Percentiles rank a stretch among this genome's conserved stretches.
Conservation (phyloP, 2,888 invertebrate genomes). For the Oasisia sp. region DNA sequence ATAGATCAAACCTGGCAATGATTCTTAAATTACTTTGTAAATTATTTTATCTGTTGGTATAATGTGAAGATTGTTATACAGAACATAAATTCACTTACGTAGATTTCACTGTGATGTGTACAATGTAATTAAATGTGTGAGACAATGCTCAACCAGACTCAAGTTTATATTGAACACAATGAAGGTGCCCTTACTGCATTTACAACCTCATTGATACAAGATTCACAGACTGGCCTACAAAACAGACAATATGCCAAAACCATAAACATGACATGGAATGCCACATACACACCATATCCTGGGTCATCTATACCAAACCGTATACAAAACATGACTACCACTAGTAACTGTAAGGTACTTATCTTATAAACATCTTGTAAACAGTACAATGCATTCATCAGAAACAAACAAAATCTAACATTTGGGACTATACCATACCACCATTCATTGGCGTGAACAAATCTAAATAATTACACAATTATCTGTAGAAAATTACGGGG, state of each 20-base stretch:
- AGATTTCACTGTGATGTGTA: neutral
- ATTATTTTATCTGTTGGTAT: too few relatives aligned
- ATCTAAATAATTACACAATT: neutral
- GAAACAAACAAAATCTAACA: neutral
- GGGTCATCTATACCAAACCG: neutral
- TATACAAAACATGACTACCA: neutral
- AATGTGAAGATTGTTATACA: neutral
- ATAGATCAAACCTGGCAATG: neutral
- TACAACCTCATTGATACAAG: neutral
- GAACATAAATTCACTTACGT: neutral
- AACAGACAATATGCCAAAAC: neutral
- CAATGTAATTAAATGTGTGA: neutral
- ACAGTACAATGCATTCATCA: neutral
- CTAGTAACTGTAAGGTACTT: neutral
- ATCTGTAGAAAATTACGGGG: slow-evolving; percentile 8
- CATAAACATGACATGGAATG: neutral
- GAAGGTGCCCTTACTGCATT: neutral
- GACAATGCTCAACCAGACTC: neutral
- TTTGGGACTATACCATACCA: neutral
- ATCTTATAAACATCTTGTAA: neutral
- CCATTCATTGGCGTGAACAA: neutral
- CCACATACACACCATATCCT: neutral
- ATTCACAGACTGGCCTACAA: neutral
- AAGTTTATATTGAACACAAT: neutral
- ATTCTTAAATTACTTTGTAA: neutral